Evolutionary conservation across 2,888 invertebrate species (phyloP).

Genomic region (Cistogaster globosa): DNA sequence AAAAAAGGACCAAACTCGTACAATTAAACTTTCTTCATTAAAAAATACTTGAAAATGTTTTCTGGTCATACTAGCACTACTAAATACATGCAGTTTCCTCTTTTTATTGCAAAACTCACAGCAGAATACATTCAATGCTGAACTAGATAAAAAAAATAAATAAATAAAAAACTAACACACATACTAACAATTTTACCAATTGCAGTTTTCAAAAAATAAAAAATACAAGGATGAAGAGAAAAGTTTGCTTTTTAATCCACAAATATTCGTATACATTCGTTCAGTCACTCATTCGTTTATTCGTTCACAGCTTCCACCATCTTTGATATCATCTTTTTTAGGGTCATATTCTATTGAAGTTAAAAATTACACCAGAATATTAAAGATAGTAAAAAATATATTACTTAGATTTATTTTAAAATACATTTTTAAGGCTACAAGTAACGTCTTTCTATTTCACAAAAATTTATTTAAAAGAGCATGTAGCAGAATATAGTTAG

Average conservation of each 20-base stretch:
- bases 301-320: conserved; percentile 37
- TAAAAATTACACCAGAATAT: conserved; percentile 20
- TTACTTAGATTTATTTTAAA: too few relatives aligned
- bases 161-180: conserved; percentile 10
- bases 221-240: neutral
- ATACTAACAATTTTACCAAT: conserved; percentile 33
- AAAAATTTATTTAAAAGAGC: too few relatives aligned
- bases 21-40: conserved; percentile 75
- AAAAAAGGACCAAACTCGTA: conserved; percentile 53
- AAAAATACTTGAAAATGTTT: conserved; percentile 72
- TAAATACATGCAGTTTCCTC: conserved; percentile 50
- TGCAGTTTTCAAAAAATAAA: conserved; percentile 37
- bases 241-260: conserved; percentile 38
- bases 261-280: conserved; percentile 32
- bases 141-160: conserved; percentile 28
- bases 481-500: too few relatives aligned
- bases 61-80: conserved; percentile 44
- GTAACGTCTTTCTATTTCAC: too few relatives aligned
- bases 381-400: neutral
- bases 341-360: conserved; percentile 10
- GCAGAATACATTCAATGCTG: conserved; percentile 44
- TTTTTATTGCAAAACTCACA: conserved; percentile 46
- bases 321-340: conserved; percentile 42
- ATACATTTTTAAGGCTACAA: too few relatives aligned
- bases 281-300: conserved; percentile 39